These are phyloP conservation scores for Drosophila percnosoma DNA, from an alignment of 2,888 invertebrate genomes.

Conservation along the genomic window DNA sequence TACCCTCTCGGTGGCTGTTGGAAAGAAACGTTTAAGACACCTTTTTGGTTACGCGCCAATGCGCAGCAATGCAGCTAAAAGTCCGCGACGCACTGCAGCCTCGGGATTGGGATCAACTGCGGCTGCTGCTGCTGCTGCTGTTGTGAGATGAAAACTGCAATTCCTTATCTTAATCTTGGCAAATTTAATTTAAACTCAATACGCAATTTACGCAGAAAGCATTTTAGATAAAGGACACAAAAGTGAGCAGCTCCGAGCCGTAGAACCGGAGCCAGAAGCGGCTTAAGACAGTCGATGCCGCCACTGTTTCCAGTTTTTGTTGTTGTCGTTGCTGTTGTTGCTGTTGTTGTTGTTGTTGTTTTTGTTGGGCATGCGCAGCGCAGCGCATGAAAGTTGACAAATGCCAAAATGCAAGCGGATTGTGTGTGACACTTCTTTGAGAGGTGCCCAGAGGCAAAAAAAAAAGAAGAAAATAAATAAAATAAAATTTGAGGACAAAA, in stretches of 20 bases:
- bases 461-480: neutral
- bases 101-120: constrained; percentile 7
- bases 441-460: constrained; percentile 37
- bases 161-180: constrained; percentile 81
- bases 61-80: constrained; percentile 57
- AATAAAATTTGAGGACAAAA: constrained; percentile 17
- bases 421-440: constrained; percentile 73
- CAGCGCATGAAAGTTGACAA: constrained; percentile 77
- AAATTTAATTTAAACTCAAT: constrained; percentile 82
- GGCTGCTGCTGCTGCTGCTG: constrained; percentile 14
- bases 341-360: constrained; percentile 24
- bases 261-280: constrained; percentile 52
- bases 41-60: constrained; percentile 73
- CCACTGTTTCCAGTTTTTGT: constrained; percentile 47
- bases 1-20: constrained; percentile 13
- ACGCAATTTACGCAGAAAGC: constrained; percentile 82
- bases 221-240: constrained; percentile 80
- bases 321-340: constrained; percentile 12
- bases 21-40: constrained; percentile 74
- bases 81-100: constrained; percentile 32
- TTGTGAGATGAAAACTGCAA: constrained; percentile 57
- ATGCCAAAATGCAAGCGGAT: constrained; percentile 81
- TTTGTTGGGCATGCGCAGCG: constrained; percentile 70
- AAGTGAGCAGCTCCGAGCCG: constrained; percentile 48
- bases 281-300: constrained; percentile 67